phyloP scores from a whole-genome alignment of 2,113 vertebrate species.

The Embiotoca jacksoni region DNA sequence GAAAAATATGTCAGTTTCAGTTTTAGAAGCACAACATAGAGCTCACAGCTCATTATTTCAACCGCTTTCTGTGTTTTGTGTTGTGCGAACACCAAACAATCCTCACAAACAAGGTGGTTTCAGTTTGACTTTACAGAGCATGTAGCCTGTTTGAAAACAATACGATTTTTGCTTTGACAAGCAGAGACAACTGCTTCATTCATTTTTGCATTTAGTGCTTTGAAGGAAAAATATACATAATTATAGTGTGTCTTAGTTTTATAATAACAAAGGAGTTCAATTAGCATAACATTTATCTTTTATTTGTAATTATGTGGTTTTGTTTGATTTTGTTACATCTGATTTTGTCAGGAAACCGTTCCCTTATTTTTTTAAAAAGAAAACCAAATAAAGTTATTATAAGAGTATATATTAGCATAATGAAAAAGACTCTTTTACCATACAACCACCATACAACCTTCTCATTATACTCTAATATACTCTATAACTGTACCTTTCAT shows the following conservation, averaged over 20 bases:
- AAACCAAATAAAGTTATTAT: constrained; percentile 28
- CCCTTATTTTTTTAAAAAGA: neutral
- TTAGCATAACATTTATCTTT: constrained; percentile 3
- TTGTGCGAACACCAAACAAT: neutral
- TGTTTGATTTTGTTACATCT: neutral
- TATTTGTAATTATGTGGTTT: constrained; percentile 2
- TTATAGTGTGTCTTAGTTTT: neutral
- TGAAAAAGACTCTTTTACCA: constrained; percentile 2
- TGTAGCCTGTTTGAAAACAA: neutral
- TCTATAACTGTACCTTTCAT: too few species aligned
- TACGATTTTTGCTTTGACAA: constrained; percentile 20
- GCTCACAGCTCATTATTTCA: neutral
- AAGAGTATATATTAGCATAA: neutral
- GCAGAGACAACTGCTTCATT: neutral
- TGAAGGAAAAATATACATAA: neutral
- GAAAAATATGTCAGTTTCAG: neutral
- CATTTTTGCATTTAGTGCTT: neutral
- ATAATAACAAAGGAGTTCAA: neutral
- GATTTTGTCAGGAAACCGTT: constrained; percentile 13
- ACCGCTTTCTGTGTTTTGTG: neutral
- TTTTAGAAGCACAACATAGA: neutral
- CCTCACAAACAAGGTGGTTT: constrained; percentile 3
- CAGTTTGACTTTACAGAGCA: constrained; percentile 8
- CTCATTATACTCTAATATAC: neutral
- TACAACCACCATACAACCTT: neutral